A percentile compares a stretch with the other conserved stretches of the same genome.
These are phyloP conservation scores for Menidia menidia DNA, from an alignment of 2,797 vertebrate species.

Conservation along the genomic window DNA sequence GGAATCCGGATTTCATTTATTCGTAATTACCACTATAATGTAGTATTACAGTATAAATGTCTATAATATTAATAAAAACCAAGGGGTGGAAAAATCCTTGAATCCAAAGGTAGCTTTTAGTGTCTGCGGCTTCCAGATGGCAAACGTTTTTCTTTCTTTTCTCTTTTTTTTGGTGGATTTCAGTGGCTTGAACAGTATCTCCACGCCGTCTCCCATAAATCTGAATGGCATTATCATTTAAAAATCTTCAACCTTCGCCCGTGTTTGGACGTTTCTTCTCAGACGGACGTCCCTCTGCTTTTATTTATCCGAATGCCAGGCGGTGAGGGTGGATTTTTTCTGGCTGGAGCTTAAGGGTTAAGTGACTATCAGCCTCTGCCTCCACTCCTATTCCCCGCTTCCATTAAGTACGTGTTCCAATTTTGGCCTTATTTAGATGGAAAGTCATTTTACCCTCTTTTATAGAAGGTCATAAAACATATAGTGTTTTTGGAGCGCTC, in stretches of 20 bases:
- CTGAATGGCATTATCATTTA: conserved; percentile 81
- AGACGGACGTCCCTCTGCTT: conserved; percentile 56
- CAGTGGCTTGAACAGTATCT: conserved; percentile 70
- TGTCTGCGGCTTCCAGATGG: conserved; percentile 46
- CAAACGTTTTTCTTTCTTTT: conserved; percentile 33
- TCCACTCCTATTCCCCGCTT: conserved; percentile 58
- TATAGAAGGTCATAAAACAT: conserved; percentile 84
- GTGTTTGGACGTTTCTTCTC: conserved; percentile 30
- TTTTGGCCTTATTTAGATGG: conserved; percentile 77
- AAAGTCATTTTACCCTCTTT: conserved; percentile 79
- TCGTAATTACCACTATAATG: neutral
- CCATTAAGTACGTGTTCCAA: conserved; percentile 76
- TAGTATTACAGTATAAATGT: too few species aligned
- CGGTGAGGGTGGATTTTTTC: conserved; percentile 37
- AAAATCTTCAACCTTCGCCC: conserved; percentile 42
- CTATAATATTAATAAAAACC: conserved; percentile 1
- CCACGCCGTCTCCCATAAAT: conserved; percentile 72
- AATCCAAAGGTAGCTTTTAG: conserved; percentile 34
- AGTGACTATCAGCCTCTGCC: conserved; percentile 75
- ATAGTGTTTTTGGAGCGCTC: conserved; percentile 71
- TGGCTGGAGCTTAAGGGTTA: too few species aligned
- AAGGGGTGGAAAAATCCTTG: conserved; percentile 4
- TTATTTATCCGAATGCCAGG: conserved; percentile 58
- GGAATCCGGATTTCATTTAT: conserved; percentile 40
- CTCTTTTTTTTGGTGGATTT: conserved; percentile 55